Conservation (phyloP, 2,797 vertebrate species). For the Semotilus atromaculatus region DNA sequence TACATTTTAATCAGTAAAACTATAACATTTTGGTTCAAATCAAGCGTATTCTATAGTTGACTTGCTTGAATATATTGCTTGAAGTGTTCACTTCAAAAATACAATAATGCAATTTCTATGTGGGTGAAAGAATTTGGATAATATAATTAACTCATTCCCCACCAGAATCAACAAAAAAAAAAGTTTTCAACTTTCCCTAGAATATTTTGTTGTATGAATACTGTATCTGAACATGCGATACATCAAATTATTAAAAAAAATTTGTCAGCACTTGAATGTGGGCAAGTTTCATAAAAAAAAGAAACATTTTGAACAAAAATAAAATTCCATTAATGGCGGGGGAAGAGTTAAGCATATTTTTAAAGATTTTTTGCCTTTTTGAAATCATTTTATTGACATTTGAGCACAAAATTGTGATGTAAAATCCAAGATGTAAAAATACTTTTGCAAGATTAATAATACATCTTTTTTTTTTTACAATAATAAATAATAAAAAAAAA, state of each 20-base stretch:
- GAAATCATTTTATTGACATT: not conserved
- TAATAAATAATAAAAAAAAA: too few relatives aligned
- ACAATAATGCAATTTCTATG: not conserved
- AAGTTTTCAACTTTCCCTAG: too few relatives aligned
- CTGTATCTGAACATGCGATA: not conserved
- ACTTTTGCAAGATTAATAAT: not conserved
- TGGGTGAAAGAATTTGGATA: too few relatives aligned
- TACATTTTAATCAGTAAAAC: not conserved
- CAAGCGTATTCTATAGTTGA: not conserved
- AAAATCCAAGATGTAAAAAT: not conserved
- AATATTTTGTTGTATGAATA: not conserved
- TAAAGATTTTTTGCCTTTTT: not conserved
- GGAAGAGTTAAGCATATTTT: too few relatives aligned
- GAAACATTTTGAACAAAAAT: not conserved
- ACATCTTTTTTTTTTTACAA: too few relatives aligned
- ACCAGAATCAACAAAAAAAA: not conserved
- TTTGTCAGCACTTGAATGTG: not conserved
- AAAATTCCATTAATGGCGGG: too few relatives aligned
- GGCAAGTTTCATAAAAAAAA: not conserved
- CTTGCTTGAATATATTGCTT: not conserved
- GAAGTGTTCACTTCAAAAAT: not conserved
- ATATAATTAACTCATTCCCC: not conserved
- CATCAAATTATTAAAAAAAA: not conserved
- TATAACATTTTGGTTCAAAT: not conserved
- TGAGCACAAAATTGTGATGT: not conserved